A percentile compares a stretch with the other conserved stretches of the same genome.
Conservation (phyloP, 2,888 invertebrate genomes). For the Scaptomyza caliginosa region DNA sequence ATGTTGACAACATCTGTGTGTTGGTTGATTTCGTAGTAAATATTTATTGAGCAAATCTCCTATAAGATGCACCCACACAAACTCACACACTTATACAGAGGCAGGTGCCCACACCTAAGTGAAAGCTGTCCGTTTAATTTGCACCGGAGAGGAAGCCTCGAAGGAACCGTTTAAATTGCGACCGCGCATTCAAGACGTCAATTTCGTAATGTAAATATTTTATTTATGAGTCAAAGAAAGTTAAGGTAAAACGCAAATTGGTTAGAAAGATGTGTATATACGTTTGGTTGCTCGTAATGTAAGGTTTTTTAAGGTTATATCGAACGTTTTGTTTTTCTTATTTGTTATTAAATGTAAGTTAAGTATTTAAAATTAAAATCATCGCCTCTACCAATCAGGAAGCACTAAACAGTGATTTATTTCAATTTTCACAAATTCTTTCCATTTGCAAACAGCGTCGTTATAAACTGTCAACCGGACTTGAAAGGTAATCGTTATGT, state of each 20-base stretch:
- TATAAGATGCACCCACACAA: conserved; percentile 6
- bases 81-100: conserved; percentile 13
- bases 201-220: conserved; percentile 83
- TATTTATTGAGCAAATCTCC: conserved; percentile 24
- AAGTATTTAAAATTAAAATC: background rate
- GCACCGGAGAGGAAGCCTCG: conserved; percentile 36
- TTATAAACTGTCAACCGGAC: conserved; percentile 8
- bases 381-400: background rate
- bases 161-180: conserved; percentile 61
- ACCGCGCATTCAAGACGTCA: conserved; percentile 81
- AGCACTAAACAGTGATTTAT: background rate
- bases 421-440: background rate
- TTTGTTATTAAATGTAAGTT: background rate
- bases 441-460: background rate
- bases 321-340: background rate
- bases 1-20: conserved; percentile 20
- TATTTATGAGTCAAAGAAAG: conserved; percentile 79
- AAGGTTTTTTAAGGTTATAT: conserved; percentile 8
- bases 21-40: conserved; percentile 20
- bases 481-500: conserved; percentile 36
- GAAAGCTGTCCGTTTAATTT: conserved; percentile 48
- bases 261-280: background rate
- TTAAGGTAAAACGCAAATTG: conserved; percentile 70
- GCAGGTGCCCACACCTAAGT: conserved; percentile 8
- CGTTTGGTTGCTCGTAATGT: background rate